Percentiles rank a stretch among this genome's conserved stretches.
These are phyloP conservation scores for Semibalanus balanoides DNA, from an alignment of 1,140 invertebrate genomes.

Conservation along the genomic window DNA sequence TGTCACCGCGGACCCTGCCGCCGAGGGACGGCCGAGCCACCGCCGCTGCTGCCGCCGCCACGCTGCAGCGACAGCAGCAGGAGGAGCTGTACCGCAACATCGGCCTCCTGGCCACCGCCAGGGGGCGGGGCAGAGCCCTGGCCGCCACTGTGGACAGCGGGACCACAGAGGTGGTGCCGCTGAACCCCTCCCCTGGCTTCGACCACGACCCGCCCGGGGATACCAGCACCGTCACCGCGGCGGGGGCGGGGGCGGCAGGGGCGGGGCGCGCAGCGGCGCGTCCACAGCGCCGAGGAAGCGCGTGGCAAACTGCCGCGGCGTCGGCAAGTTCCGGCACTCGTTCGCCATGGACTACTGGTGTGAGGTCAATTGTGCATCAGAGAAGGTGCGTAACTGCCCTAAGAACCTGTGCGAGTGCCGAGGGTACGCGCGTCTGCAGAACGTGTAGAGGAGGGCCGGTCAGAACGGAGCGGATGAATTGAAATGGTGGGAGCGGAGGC, in stretches of 20 bases:
- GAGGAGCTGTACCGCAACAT: background rate
- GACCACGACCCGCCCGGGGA: too few species aligned
- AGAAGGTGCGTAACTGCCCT: background rate
- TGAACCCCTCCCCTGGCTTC: too few species aligned
- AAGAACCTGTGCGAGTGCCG: background rate
- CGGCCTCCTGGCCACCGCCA: background rate
- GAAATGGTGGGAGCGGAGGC: too few species aligned
- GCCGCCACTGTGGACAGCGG: too few species aligned
- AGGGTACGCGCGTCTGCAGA: background rate
- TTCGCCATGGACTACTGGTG: slow-evolving; percentile 6
- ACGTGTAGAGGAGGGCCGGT: background rate
- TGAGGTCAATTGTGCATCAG: background rate
- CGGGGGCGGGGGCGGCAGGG: too few species aligned
- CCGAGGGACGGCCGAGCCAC: background rate
- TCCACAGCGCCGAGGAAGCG: background rate
- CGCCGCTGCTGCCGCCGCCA: too few species aligned
- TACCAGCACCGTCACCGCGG: too few species aligned
- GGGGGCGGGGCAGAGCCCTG: too few species aligned
- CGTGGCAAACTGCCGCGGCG: background rate
- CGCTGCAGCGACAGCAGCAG: background rate
- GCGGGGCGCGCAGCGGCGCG: too few species aligned
- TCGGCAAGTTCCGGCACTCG: background rate
- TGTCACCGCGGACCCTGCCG: too few species aligned
- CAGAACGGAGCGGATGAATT: too few species aligned
- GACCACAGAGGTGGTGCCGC: background rate